Conservation (phyloP, 2,888 invertebrate genomes). For the Papilio elwesi region DNA sequence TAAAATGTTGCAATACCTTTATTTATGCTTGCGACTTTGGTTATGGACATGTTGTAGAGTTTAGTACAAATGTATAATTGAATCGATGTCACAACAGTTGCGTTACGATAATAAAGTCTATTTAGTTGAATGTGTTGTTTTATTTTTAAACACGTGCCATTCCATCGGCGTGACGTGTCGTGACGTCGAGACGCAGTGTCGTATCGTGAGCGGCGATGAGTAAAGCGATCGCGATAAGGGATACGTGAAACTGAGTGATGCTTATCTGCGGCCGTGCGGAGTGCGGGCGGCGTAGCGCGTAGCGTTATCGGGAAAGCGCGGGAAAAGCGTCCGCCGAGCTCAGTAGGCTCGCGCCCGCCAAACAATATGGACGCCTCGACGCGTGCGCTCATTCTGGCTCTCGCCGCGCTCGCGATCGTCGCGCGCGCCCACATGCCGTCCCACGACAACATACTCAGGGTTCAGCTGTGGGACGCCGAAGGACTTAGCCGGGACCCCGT, state of each 20-base stretch:
- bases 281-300: conserved; percentile 54
- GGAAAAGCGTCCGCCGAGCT: conserved; percentile 66
- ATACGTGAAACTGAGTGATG: conserved; percentile 47
- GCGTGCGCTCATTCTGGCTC: conserved; percentile 66
- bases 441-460: conserved; percentile 77
- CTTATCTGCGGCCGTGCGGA: conserved; percentile 51
- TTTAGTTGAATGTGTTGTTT: conserved; percentile 64
- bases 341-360: conserved; percentile 79
- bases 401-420: conserved; percentile 71
- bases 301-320: conserved; percentile 80
- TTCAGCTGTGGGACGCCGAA: conserved; percentile 80
- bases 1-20: background rate
- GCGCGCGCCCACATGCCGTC: conserved; percentile 73
- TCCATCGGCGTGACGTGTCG: conserved; percentile 32
- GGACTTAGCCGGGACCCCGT: conserved; percentile 73
- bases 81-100: conserved; percentile 62
- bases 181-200: conserved; percentile 29
- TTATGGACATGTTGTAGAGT: conserved; percentile 47
- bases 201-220: conserved; percentile 27
- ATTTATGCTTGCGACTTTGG: conserved; percentile 42
- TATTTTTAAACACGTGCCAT: conserved; percentile 53
- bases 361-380: conserved; percentile 70
- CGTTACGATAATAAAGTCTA: conserved; percentile 68
- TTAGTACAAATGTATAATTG: conserved; percentile 64
- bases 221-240: conserved; percentile 57